phyloP scores from a whole-genome alignment of 2,797 vertebrate genomes.

The Rhincodon typus region DNA sequence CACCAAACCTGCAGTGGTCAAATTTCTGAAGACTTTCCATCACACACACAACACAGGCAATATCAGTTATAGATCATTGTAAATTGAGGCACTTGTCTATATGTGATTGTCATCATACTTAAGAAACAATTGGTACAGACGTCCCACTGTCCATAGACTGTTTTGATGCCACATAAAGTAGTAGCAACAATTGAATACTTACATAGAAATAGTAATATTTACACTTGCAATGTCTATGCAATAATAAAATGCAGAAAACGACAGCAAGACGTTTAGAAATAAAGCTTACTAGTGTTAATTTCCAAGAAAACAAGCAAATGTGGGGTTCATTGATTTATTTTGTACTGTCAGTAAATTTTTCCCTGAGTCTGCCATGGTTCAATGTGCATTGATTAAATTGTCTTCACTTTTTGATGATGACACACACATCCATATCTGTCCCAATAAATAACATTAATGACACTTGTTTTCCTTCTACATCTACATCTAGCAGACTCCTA shows the following conservation, averaged over 20 bases:
- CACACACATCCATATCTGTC: not conserved
- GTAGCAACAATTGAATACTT: not conserved
- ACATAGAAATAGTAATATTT: not conserved
- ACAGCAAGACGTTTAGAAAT: too few relatives aligned
- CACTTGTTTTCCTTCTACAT: not conserved
- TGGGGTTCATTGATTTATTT: not conserved
- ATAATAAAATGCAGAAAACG: not conserved
- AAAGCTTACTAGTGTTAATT: too few relatives aligned
- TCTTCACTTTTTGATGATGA: not conserved
- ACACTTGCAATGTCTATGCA: not conserved
- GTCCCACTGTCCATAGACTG: not conserved
- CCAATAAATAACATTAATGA: not conserved
- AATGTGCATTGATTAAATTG: not conserved
- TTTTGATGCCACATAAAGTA: not conserved
- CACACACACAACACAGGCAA: not conserved
- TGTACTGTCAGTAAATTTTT: not conserved
- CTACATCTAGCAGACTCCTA: not conserved
- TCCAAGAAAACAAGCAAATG: too few relatives aligned
- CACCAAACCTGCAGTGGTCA: not conserved
- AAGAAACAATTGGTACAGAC: not conserved
- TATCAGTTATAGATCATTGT: not conserved
- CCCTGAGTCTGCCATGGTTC: not conserved
- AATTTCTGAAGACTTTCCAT: not conserved
- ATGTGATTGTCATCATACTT: not conserved
- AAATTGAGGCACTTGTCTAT: not conserved